Evolutionary conservation across 2,113 vertebrate genomes (phyloP).

Genomic region (Sterrhoptilus dennistouni): DNA sequence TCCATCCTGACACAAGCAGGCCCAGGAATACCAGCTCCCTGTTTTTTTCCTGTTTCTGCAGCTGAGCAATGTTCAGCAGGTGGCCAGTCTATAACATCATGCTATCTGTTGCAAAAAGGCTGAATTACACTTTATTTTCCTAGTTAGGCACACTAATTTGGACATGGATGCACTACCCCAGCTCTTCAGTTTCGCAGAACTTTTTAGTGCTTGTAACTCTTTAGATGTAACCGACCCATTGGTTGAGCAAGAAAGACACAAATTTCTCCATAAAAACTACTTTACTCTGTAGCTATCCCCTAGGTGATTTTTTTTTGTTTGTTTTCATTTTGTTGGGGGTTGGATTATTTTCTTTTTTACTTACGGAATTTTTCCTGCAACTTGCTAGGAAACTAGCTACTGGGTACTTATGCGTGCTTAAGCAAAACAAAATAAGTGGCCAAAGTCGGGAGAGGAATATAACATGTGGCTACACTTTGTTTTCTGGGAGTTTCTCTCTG

Average conservation of each 20-base stretch:
- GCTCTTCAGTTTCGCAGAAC: not conserved
- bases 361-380: too few relatives aligned
- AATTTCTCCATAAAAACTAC: not conserved
- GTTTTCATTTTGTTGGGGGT: not conserved
- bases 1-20: not conserved
- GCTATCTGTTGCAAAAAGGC: not conserved
- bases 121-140: not conserved
- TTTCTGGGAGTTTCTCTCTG: too few relatives aligned
- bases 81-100: not conserved
- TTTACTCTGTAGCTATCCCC: not conserved
- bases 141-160: not conserved
- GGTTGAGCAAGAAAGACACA: not conserved
- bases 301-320: not conserved
- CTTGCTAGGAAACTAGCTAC: too few relatives aligned
- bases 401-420: too few relatives aligned
- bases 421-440: too few relatives aligned
- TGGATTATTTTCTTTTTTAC: too few relatives aligned
- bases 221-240: not conserved
- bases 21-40: not conserved
- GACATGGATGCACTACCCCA: not conserved
- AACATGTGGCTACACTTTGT: too few relatives aligned
- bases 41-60: not conserved
- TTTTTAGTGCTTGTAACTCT: not conserved
- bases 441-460: too few relatives aligned
- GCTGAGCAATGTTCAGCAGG: not conserved